Evolutionary conservation across 1,140 invertebrate species (phyloP).

Genomic region (Caerostris extrusa): DNA sequence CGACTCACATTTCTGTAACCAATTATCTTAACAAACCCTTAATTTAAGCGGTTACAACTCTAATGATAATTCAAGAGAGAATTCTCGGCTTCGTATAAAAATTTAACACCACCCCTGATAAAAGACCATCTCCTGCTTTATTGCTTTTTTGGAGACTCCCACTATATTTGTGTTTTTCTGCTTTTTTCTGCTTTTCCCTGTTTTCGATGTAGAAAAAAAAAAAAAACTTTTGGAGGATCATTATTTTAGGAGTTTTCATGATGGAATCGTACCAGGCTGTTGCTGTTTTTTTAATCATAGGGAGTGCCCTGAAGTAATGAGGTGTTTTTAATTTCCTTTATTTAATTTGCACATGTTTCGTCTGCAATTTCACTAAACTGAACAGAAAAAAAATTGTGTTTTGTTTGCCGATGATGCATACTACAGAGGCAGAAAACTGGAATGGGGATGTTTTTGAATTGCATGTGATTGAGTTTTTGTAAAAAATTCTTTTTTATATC

Average conservation of each 20-base stretch:
- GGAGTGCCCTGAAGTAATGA: no score
- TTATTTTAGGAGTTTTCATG: slow-evolving; percentile 14
- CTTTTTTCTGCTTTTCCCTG: no score
- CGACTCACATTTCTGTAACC: not conserved
- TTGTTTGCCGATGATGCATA: no score
- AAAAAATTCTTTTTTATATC: no score
- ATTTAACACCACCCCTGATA: not conserved
- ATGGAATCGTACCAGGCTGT: not conserved
- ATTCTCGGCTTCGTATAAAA: not conserved
- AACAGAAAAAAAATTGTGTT: no score
- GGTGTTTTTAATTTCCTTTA: no score
- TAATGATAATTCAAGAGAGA: not conserved
- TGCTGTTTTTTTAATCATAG: no score
- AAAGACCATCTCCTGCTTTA: not conserved
- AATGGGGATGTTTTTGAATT: no score
- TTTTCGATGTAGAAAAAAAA: not conserved
- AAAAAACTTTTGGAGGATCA: slow-evolving; percentile 1
- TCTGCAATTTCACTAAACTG: no score
- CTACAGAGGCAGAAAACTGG: no score
- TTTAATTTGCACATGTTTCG: no score
- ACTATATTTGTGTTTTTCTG: not conserved
- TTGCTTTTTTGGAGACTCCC: not conserved
- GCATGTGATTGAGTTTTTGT: no score
- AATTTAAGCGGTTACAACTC: not conserved
- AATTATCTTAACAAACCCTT: slow-evolving; percentile 24